Evolutionary conservation across 2,888 invertebrate genomes (phyloP), one percentile per base, ranked within the genome.

Genomic region (Elmis aenea): DNA sequence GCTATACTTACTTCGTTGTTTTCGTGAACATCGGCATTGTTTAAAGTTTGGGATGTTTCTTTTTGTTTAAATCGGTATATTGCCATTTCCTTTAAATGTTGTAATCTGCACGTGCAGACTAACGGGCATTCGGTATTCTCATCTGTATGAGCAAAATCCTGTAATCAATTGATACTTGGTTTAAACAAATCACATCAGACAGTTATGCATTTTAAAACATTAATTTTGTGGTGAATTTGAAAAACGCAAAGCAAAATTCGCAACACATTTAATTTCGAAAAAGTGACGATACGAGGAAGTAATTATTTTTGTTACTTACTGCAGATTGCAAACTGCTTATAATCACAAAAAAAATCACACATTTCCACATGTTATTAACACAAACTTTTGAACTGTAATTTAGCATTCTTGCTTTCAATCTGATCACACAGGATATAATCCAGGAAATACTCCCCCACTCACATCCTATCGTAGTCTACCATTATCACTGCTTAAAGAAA

Each of bases 61-160:
- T 55, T 59, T 38, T 64, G 61, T 47, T 72, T 70, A 66, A 74
- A 76, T 52, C 73, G 64, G 15, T 73, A 68, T 40, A 77, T 71
- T 27, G 76, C 69, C 26, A 75, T 66, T 58, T 77, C 76, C 46
- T 66, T 67, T 42, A 75, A 69, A 48, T 72, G 71, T 35, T 73
- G 71, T 51, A 72, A 61, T 41, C 74, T 69, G 47, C 77, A 77
- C n/a, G 71, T 72, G 47, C 77, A 77, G 23, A 68, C 66, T 24
- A 57, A 50, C 10, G 76, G 76, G 46, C 77, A 77, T 18, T n/a
- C n/a, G n/a, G n/a, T n/a, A n/a, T n/a, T n/a, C n/a, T n/a, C n/a
- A n/a, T n/a, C n/a, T n/a, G n/a, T n/a, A n/a, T n/a, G n/a, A n/a
- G n/a, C n/a, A n/a, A n/a, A n/a, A n/a, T n/a, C n/a, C n/a, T n/a